Conservation (phyloP, 2,113 vertebrate genomes). For the Seriola aureovittata region DNA sequence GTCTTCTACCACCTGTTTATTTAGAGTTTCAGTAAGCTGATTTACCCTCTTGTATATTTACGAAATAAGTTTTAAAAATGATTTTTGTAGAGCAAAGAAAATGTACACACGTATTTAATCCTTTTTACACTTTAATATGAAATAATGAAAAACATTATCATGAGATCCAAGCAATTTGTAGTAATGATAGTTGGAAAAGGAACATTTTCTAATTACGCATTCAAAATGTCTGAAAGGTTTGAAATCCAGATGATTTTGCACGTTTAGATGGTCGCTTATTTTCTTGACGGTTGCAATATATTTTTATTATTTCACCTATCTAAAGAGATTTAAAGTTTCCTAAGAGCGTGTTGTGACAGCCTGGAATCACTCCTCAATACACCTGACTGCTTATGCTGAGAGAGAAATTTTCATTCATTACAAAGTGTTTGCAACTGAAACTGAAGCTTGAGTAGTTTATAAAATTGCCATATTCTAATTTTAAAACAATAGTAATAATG, state of each 20-base stretch:
- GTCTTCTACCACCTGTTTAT: conserved; percentile 32
- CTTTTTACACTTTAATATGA: background rate
- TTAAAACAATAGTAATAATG: background rate
- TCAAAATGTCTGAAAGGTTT: conserved; percentile 11
- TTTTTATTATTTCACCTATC: background rate
- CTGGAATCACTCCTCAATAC: background rate
- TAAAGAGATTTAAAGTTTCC: conserved; percentile 12
- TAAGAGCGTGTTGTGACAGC: background rate
- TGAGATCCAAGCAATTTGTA: background rate
- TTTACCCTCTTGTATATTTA: background rate
- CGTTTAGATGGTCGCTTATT: background rate
- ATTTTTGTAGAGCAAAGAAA: background rate
- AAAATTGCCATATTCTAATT: conserved; percentile 11
- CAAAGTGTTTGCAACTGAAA: conserved; percentile 5
- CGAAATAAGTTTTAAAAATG: background rate
- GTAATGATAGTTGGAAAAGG: background rate
- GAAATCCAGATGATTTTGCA: background rate
- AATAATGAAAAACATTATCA: background rate
- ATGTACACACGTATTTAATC: background rate
- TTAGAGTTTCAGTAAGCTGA: conserved; percentile 11
- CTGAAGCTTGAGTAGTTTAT: background rate
- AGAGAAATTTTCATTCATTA: background rate
- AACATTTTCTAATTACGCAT: conserved; percentile 15
- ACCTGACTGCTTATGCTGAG: conserved; percentile 5
- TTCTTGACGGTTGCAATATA: background rate